Base-by-base conservation (phyloP, 2,113 vertebrate species). In the Pardalotus punctatus region DNA sequence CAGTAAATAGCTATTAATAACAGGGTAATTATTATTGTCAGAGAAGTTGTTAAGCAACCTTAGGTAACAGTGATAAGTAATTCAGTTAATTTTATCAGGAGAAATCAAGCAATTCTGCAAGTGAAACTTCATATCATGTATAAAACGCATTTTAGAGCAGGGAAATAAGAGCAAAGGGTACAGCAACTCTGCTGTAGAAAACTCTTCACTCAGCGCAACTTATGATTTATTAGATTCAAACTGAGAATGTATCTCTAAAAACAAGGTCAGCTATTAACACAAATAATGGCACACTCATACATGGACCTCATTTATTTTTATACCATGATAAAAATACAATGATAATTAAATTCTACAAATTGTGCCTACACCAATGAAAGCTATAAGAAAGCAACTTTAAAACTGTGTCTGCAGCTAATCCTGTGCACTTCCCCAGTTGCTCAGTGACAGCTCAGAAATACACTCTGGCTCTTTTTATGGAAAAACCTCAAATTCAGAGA, bases 391-490 rank as follows among this genome's bases (percentile, higher is more conserved):
- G 2, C 4, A 35, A 40, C 21, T 84, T 81, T 9, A n/a, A 64
- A 71, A n/a, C 45, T 35, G 4, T 19, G 22, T 4, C 40, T 87
- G 27, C 19, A 71, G 2, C 12, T 29, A 48, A 29, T 28, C 31
- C 20, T 62, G 25, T 50, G 33, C 21, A n/a, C 14, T 9, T 43
- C 7, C 10, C 12, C 80, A 40, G 22, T 21, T 62, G 17, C 20
- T 60, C 33, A 23, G 40, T 38, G 45, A 10, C 35, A 45, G 17
- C 38, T 76, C 31, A 45, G 76, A 66, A 5, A 0, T 4, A 2
- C 1, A 1, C 8, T 10, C 29, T 2, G 0, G 10, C 23, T 58
- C 17, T 45, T 70, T 10, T 17, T 25, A 7, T n/a, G 43, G 20
- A 48, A 28, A 62, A 67, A 74, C 13, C 7, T 24, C 53, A 83